Percentiles rank a stretch among this genome's conserved stretches.
These are phyloP conservation scores for Neoniphon sammara DNA, from an alignment of 2,797 vertebrate species.

Conservation along the genomic window DNA sequence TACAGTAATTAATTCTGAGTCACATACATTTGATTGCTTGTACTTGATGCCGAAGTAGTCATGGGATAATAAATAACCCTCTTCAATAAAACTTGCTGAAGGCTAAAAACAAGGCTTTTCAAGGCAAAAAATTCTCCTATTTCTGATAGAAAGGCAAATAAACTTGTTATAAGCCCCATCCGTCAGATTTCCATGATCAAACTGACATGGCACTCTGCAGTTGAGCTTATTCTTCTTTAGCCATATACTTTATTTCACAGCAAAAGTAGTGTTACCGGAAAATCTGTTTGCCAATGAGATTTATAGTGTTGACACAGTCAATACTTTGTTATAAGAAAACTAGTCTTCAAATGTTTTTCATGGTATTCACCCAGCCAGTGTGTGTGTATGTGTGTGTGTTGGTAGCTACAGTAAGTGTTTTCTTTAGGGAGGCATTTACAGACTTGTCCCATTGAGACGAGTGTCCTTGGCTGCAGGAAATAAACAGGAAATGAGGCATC, in stretches of 20 bases:
- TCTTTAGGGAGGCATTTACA: neutral
- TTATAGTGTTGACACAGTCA: neutral
- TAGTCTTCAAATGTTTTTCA: slow-evolving; percentile 17
- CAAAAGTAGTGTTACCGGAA: neutral
- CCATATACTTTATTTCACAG: neutral
- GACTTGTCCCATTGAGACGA: neutral
- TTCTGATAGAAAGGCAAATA: slow-evolving; percentile 35
- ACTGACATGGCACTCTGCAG: neutral
- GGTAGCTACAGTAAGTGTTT: slow-evolving; percentile 6
- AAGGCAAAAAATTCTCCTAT: slow-evolving; percentile 40
- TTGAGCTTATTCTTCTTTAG: neutral
- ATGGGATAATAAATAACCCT: slow-evolving; percentile 38
- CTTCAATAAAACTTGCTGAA: slow-evolving; percentile 27
- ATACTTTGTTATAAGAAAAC: too few species aligned
- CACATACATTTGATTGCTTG: slow-evolving; percentile 29
- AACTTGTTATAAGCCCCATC: neutral
- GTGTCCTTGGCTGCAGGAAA: slow-evolving; percentile 13
- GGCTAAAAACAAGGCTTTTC: slow-evolving; percentile 42
- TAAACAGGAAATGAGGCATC: slow-evolving; percentile 26
- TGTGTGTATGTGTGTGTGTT: neutral
- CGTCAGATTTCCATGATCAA: neutral
- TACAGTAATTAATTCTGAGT: slow-evolving; percentile 24
- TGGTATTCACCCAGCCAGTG: neutral
- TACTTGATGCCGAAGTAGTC: slow-evolving; percentile 34
- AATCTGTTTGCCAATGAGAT: neutral